Conservation (phyloP, 2,113 vertebrate genomes). For the Boulengeromyrus knoepffleri region DNA sequence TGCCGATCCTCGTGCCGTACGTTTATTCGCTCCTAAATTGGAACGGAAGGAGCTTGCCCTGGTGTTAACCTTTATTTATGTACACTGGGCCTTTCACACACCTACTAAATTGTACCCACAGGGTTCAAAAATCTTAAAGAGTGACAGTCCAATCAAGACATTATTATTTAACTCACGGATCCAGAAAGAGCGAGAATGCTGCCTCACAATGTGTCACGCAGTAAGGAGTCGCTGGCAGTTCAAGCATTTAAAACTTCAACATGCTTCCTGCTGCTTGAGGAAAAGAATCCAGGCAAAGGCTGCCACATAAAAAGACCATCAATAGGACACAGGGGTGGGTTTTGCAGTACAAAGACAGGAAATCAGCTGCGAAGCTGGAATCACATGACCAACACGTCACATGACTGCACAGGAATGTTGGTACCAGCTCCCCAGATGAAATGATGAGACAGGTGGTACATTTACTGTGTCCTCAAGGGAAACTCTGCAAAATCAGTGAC, state of each 20-base stretch:
- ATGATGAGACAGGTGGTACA: background rate
- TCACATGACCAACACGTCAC: background rate
- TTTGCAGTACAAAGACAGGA: background rate
- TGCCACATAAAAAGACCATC: background rate
- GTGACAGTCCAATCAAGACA: background rate
- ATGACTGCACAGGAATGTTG: background rate
- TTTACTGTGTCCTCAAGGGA: background rate
- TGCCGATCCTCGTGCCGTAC: background rate
- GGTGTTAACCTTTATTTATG: background rate
- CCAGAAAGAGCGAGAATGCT: background rate
- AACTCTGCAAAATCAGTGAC: background rate
- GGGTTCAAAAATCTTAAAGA: background rate
- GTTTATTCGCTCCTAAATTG: background rate
- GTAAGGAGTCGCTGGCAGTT: background rate
- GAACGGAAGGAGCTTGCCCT: background rate
- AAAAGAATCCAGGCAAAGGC: background rate
- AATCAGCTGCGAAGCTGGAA: background rate
- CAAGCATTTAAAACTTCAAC: background rate
- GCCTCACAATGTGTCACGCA: background rate
- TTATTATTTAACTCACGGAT: background rate
- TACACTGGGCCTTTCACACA: background rate
- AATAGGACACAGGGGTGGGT: background rate
- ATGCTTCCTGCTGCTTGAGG: background rate
- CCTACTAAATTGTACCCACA: background rate
- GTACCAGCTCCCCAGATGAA: background rate